Percentiles rank a stretch among this genome's conserved stretches.
Conservation (phyloP, 2,888 invertebrate genomes). For the Stratiomys singularior region DNA sequence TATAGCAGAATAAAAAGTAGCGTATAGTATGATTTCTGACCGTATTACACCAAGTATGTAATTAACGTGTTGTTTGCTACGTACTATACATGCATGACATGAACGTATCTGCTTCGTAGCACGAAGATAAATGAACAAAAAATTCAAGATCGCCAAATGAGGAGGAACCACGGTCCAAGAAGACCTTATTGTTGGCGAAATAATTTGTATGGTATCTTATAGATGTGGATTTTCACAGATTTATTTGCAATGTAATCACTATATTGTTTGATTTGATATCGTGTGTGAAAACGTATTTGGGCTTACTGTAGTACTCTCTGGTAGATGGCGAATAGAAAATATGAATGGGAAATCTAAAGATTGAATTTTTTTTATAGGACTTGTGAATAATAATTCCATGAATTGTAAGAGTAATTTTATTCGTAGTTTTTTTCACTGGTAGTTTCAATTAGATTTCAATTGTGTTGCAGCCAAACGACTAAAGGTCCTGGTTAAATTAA, state of each 20-base stretch:
- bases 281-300: background rate
- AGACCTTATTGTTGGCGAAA: constrained; percentile 25
- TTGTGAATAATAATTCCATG: constrained; percentile 15
- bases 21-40: constrained; percentile 13
- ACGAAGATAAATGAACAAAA: background rate
- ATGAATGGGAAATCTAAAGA: background rate
- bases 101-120: background rate
- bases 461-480: background rate
- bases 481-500: too few species aligned
- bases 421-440: background rate
- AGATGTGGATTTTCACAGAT: constrained; percentile 17
- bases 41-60: constrained; percentile 24
- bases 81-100: background rate
- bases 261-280: background rate
- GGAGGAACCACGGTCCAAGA: constrained; percentile 27
- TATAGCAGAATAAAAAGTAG: background rate
- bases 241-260: constrained; percentile 23
- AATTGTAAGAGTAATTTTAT: background rate
- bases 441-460: background rate
- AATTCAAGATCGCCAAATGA: background rate
- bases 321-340: too few species aligned
- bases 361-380: background rate
- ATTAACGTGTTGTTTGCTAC: too few species aligned
- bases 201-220: constrained; percentile 12
- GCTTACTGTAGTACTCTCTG: background rate